Conservation (phyloP, 1,140 invertebrate genomes). For the Trissolcus basalis region DNA sequence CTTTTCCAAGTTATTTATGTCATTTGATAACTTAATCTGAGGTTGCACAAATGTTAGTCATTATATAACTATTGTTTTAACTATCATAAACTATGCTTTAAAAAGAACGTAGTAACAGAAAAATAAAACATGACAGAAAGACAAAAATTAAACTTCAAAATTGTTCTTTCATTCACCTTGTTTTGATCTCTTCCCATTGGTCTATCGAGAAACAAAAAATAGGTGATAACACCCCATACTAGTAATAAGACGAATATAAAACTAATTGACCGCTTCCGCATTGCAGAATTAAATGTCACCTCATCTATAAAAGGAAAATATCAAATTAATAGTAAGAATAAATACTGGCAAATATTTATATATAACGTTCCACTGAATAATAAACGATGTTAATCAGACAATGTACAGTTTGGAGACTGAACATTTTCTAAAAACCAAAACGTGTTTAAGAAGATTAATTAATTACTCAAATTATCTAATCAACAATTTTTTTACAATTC, state of each 20-base stretch:
- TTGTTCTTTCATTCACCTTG: constrained; percentile 54
- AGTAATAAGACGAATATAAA: constrained; percentile 70
- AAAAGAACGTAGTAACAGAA: no score
- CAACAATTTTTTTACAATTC: no score
- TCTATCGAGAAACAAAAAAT: constrained; percentile 70
- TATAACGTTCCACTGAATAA: no score
- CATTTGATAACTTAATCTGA: constrained; percentile 62
- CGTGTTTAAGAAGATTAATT: no score
- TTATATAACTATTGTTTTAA: no score
- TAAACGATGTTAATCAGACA: no score
- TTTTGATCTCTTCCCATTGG: constrained; percentile 63
- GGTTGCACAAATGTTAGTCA: neutral
- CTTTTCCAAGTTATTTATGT: constrained; percentile 67
- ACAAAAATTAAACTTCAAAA: neutral
- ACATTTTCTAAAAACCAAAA: no score
- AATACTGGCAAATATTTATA: no score
- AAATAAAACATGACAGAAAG: neutral
- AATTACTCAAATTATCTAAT: no score
- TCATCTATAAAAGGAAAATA: constrained; percentile 60
- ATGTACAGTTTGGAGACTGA: no score
- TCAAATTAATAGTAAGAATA: no score
- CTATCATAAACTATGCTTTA: no score
- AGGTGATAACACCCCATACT: constrained; percentile 71
- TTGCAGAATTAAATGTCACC: constrained; percentile 72
- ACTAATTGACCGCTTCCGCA: constrained; percentile 72